These are phyloP conservation scores for Phyllostomus hastatus DNA, from an alignment of 2,113 vertebrate species.

Conservation along the genomic window DNA sequence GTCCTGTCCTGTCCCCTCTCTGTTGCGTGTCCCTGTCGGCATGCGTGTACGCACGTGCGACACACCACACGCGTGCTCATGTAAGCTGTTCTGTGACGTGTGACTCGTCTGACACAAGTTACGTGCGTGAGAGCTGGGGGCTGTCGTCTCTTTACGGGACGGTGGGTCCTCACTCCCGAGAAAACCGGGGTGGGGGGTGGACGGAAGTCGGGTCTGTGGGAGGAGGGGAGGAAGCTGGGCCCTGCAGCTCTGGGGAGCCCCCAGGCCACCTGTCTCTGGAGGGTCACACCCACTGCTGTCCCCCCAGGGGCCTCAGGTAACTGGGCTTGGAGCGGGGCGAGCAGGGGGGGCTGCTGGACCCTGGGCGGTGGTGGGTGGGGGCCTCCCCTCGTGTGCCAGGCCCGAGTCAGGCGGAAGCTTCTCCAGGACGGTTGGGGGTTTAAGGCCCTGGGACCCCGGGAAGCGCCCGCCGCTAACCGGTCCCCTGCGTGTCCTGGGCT, in stretches of 20 bases:
- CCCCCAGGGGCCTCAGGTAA: not conserved
- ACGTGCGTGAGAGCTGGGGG: rapidly evolving
- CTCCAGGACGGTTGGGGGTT: not conserved
- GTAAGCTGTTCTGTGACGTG: not conserved
- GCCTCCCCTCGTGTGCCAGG: too few species aligned
- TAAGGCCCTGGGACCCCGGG: not conserved
- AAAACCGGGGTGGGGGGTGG: not conserved
- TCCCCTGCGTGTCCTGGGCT: not conserved
- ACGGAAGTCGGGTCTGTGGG: not conserved
- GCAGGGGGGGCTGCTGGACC: not conserved
- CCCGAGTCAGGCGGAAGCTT: not conserved
- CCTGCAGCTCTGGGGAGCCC: not conserved
- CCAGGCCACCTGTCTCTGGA: not conserved
- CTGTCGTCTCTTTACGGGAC: not conserved
- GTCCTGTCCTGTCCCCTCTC: not conserved
- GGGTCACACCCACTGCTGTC: not conserved
- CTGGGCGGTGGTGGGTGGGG: too few species aligned
- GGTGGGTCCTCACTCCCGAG: not conserved
- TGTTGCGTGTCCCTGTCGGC: not conserved
- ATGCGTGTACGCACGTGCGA: rapidly evolving
- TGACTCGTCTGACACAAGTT: not conserved
- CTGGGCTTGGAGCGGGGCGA: too few species aligned
- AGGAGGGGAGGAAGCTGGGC: not conserved
- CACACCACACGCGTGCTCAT: rapidly evolving
- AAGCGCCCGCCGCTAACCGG: not conserved